A percentile compares a stretch with the other conserved stretches of the same genome.
phyloP scores from a whole-genome alignment of 2,797 vertebrate genomes.

The Valencia hispanica region DNA sequence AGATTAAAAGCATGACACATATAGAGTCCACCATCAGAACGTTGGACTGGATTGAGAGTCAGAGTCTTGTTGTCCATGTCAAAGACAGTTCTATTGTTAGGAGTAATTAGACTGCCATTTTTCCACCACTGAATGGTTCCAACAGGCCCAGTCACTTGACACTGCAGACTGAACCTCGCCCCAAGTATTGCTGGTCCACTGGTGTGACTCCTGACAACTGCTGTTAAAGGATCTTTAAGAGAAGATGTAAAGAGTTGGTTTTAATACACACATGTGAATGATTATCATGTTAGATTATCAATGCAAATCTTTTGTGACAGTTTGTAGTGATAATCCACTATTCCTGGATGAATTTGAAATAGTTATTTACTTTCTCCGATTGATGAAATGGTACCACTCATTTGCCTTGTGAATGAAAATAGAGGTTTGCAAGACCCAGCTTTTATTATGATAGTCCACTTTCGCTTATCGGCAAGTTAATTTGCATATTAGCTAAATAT shows the following conservation, averaged over 20 bases:
- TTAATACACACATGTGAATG: neutral
- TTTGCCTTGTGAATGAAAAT: neutral
- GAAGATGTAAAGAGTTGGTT: neutral
- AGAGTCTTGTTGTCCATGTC: conserved; percentile 57
- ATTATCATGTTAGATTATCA: neutral
- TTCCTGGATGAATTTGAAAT: neutral
- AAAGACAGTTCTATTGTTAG: conserved; percentile 41
- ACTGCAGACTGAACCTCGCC: conserved; percentile 56
- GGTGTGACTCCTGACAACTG: conserved; percentile 30
- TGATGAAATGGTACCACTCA: neutral
- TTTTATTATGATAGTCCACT: too few species aligned
- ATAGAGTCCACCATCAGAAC: conserved; percentile 67
- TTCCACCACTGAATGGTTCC: conserved; percentile 68
- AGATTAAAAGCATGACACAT: conserved; percentile 66
- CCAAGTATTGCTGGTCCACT: conserved; percentile 47
- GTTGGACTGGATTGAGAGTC: conserved; percentile 46
- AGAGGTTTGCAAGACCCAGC: too few species aligned
- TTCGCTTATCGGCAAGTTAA: too few species aligned
- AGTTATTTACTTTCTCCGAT: neutral
- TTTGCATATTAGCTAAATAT: too few species aligned
- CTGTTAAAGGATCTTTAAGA: conserved; percentile 62
- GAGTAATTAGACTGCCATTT: conserved; percentile 33
- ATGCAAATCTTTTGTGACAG: neutral
- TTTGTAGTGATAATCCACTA: neutral
- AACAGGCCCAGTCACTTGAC: conserved; percentile 52